phyloP scores from a whole-genome alignment of 2,113 vertebrate species.

The Sinosuthora webbiana region DNA sequence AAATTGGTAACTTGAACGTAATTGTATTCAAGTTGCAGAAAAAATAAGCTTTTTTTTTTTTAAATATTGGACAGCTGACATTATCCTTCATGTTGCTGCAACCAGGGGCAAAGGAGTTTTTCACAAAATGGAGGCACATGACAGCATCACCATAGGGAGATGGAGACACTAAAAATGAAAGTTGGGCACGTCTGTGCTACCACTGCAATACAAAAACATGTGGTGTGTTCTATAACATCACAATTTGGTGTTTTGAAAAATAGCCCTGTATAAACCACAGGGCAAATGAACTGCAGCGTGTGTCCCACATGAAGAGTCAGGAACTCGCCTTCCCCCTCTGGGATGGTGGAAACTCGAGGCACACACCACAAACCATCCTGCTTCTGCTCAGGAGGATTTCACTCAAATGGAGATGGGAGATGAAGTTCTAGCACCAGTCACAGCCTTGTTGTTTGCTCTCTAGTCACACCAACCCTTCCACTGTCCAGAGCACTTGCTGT shows the following conservation, averaged over 20 bases:
- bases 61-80: not conserved
- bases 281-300: not conserved
- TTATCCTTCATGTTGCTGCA: not conserved
- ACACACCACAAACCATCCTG: not conserved
- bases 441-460: not conserved
- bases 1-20: not conserved
- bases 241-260: not conserved
- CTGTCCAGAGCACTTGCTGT: not conserved
- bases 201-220: not conserved
- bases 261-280: not conserved
- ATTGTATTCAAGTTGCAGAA: not conserved
- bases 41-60: not conserved
- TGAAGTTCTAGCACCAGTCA: not conserved
- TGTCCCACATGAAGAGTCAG: not conserved
- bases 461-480: not conserved
- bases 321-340: not conserved
- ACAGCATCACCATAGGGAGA: not conserved
- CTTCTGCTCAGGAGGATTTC: not conserved
- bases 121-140: not conserved
- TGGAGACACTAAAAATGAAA: not conserved
- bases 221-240: accelerated
- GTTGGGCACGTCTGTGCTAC: not conserved
- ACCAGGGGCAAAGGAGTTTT: not conserved
- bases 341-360: not conserved
- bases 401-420: not conserved